Conservation (phyloP, 2,888 invertebrate genomes). For the Isotomurus palustris region DNA sequence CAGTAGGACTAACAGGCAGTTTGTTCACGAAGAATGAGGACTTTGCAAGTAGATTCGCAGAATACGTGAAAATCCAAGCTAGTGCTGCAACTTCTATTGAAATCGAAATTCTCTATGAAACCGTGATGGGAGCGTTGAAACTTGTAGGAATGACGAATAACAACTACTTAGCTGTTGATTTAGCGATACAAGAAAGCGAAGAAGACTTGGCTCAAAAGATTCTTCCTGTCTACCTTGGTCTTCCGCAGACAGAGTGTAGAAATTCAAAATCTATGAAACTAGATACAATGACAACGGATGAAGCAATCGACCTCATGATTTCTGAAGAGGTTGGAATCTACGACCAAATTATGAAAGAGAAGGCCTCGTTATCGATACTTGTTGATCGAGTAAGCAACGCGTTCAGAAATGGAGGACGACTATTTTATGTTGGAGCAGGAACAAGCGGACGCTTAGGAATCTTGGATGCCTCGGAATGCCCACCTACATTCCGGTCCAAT, state of each 20-base stretch:
- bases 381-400: conserved; percentile 30
- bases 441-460: conserved; percentile 46
- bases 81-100: conserved; percentile 4
- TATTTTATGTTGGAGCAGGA: conserved; percentile 46
- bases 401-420: conserved; percentile 39
- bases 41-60: conserved; percentile 23
- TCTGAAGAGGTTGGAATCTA: conserved; percentile 36
- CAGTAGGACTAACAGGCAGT: conserved; percentile 43
- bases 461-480: conserved; percentile 45
- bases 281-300: conserved; percentile 30
- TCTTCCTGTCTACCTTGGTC: conserved; percentile 24
- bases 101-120: conserved; percentile 29
- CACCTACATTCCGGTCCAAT: conserved; percentile 37
- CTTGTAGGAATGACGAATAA: not conserved
- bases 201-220: conserved; percentile 17
- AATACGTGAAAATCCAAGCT: conserved; percentile 13
- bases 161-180: too few species aligned
- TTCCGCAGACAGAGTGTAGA: conserved; percentile 38
- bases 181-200: conserved; percentile 7
- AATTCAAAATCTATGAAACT: conserved; percentile 36
- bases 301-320: conserved; percentile 41
- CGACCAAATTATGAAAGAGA: conserved; percentile 28
- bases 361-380: conserved; percentile 24
- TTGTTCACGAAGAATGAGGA: conserved; percentile 37
- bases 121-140: conserved; percentile 32